These are phyloP conservation scores for Pilophorus perplexus DNA, from an alignment of 2,888 invertebrate genomes.

Conservation along the genomic window DNA sequence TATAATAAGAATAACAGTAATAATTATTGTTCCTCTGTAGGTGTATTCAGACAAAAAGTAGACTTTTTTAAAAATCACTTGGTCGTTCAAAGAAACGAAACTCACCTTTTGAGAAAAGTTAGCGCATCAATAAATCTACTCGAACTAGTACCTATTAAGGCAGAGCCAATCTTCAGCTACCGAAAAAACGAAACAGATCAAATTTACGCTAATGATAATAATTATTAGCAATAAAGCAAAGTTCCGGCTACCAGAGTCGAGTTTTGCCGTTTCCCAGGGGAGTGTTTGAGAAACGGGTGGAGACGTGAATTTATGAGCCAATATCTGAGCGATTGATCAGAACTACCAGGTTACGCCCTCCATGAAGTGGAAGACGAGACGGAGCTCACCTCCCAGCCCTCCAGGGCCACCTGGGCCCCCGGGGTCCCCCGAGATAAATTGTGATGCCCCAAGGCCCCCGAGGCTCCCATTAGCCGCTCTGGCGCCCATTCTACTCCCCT, in stretches of 20 bases:
- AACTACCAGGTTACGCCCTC: constrained; percentile 36
- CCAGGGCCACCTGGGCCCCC: constrained; percentile 1
- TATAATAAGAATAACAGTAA: too few relatives aligned
- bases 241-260: not conserved
- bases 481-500: constrained; percentile 7
- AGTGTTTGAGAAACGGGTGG: not conserved
- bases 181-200: constrained; percentile 1
- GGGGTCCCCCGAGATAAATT: constrained; percentile 22
- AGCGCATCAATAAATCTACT: too few relatives aligned
- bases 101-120: too few relatives aligned
- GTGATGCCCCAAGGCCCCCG: constrained; percentile 26
- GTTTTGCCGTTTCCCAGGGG: not conserved
- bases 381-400: too few relatives aligned
- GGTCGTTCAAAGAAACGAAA: too few relatives aligned
- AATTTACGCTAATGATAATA: not conserved
- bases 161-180: too few relatives aligned
- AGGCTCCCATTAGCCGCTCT: constrained; percentile 29
- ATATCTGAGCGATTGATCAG: constrained; percentile 31
- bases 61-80: too few relatives aligned
- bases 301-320: constrained; percentile 33
- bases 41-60: too few relatives aligned
- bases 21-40: too few relatives aligned
- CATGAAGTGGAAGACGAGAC: not conserved
- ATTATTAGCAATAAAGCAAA: constrained; percentile 2
- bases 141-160: too few relatives aligned